Percentiles rank a stretch among this genome's conserved stretches.
Conservation (phyloP, 2,113 vertebrate genomes). For the Lepus europaeus region DNA sequence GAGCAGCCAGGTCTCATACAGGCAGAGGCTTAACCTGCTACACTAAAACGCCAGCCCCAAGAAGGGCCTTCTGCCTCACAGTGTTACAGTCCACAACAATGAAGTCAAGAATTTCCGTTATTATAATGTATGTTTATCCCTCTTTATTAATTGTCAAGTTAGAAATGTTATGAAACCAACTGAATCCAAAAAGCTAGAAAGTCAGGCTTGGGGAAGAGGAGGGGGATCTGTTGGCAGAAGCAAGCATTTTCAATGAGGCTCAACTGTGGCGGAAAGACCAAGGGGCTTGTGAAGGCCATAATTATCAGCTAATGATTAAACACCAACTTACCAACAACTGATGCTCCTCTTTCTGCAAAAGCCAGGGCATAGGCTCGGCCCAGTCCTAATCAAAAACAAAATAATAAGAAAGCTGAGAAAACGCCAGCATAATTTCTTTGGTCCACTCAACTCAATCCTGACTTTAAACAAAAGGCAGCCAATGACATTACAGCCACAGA, state of each 20-base stretch:
- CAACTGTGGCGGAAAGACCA: constrained; percentile 77
- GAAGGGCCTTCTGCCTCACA: background rate
- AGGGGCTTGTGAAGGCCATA: constrained; percentile 60
- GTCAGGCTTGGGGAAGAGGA: background rate
- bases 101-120: constrained; percentile 24
- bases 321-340: constrained; percentile 93
- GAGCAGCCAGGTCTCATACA: too few species aligned
- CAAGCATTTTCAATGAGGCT: constrained; percentile 67
- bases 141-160: background rate
- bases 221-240: constrained; percentile 51
- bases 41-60: too few species aligned
- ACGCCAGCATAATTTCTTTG: background rate
- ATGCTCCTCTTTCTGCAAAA: constrained; percentile 97
- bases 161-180: constrained; percentile 32
- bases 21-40: too few species aligned
- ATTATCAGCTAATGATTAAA: constrained; percentile 27
- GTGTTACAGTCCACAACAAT: background rate
- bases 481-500: background rate
- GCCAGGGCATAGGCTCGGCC: constrained; percentile 96
- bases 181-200: constrained; percentile 40
- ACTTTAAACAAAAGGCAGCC: background rate
- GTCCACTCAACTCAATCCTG: background rate
- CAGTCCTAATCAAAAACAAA: constrained; percentile 89
- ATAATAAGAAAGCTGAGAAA: constrained; percentile 42
- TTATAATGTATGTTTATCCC: background rate